Percentiles rank a stretch among this genome's conserved stretches.
Evolutionary conservation across 2,797 vertebrate genomes (phyloP).

Genomic region (Emys orbicularis): DNA sequence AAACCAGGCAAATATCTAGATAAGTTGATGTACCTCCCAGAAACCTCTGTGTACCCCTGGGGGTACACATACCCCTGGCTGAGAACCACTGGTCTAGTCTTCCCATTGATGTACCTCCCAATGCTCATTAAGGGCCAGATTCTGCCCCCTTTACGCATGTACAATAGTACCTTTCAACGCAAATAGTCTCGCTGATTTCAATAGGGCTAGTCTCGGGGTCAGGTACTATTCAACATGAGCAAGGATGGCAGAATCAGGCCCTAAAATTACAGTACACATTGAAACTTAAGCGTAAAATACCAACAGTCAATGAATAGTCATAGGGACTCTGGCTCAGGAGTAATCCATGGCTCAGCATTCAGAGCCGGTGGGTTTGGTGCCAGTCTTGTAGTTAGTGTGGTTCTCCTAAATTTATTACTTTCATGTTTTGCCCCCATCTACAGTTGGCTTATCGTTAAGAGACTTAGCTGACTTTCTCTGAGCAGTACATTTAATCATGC

Average conservation of each 20-base stretch:
- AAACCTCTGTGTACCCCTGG: too few species aligned
- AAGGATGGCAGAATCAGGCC: not conserved
- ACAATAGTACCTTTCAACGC: not conserved
- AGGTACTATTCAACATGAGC: not conserved
- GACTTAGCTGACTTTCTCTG: slow-evolving; percentile 28
- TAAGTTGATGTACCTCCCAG: too few species aligned
- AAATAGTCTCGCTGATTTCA: not conserved
- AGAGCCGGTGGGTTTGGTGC: not conserved
- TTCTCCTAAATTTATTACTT: slow-evolving; percentile 23
- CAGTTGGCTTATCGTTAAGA: not conserved
- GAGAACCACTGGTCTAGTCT: not conserved
- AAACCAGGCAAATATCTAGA: too few species aligned
- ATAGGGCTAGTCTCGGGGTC: not conserved
- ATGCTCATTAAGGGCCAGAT: not conserved
- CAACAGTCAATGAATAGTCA: slow-evolving; percentile 8
- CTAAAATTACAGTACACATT: too few species aligned
- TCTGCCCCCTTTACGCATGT: not conserved
- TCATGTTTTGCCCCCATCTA: slow-evolving; percentile 2
- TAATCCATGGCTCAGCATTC: not conserved
- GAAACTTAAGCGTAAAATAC: slow-evolving; percentile 18
- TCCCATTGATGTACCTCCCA: not conserved
- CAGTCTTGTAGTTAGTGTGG: not conserved
- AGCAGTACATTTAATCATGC: not conserved
- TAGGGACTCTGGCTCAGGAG: not conserved
- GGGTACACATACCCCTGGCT: too few species aligned